Evolutionary conservation across 2,113 vertebrate species (phyloP), one percentile per base, ranked within the genome.

Genomic region (Caracal caracal): DNA sequence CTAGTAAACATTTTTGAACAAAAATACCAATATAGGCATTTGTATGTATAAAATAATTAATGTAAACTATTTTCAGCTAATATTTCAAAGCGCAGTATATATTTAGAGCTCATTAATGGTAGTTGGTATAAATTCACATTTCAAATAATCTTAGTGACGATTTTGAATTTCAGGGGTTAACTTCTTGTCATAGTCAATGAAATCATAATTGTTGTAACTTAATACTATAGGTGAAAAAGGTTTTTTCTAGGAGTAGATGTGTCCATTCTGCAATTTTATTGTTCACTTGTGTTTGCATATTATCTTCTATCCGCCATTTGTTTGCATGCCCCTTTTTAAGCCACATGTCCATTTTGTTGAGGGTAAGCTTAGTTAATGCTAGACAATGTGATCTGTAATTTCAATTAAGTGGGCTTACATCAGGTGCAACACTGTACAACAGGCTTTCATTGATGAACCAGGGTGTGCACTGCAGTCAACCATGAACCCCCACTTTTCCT

Each of bases 71-170:
- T 63, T 10, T 53, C 61, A 84, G 35, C 26, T 79, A 94, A 56
- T 65, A 88, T 66, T 78, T 70, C 83, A 90, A 97, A 90, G 8
- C 26, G 43, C 9, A 59, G 63, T 66, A 10, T 35, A 49, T 20
- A 92, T 5, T 91, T 78, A 83, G 76, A 22, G 8, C 30, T 94
- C 56, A 56, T 65, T 94, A 71, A 59, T 24, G 26, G 65, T 15
- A 56, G 71, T 10, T 63, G 10, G 33, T 84, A n/a, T 17, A 90
- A 89, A 86, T 43, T 51, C 59, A 93, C 11, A 89, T 88, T 80
- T 94, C 28, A 75, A 70, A 87, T 51, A 89, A 89, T 56, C 51
- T 87, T 87, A 47, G 19, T 76, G 40, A 82, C 71, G 71, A 90
- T 61, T 86, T 90, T 63, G 40, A 90, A 82, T 71, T 88, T 65